Evolutionary conservation across 2,888 invertebrate genomes (phyloP).

Genomic region (Meteorus colon): DNA sequence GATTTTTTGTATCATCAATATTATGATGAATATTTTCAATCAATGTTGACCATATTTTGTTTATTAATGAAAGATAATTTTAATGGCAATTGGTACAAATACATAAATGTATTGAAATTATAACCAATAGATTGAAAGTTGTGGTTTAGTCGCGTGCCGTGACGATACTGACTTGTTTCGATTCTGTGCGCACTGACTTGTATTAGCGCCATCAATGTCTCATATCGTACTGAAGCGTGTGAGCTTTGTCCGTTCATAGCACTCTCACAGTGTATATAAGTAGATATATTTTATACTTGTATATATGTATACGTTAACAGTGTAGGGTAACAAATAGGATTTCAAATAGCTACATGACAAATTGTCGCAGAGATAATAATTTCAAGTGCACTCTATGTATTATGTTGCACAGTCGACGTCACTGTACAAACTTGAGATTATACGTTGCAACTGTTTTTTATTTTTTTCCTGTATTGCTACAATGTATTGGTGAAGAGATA

Average conservation of each 20-base stretch:
- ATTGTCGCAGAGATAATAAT: too few relatives aligned
- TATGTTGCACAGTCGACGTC: too few relatives aligned
- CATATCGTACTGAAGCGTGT: constrained; percentile 3
- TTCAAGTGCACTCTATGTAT: too few relatives aligned
- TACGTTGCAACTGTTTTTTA: too few relatives aligned
- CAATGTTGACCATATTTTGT: background rate
- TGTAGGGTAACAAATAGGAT: background rate
- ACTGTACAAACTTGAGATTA: too few relatives aligned
- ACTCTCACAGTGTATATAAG: constrained; percentile 18
- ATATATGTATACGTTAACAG: background rate
- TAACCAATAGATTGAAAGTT: constrained; percentile 34
- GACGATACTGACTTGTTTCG: constrained; percentile 60
- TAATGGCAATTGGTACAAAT: too few relatives aligned
- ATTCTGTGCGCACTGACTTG: constrained; percentile 23
- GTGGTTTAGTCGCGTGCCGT: constrained; percentile 67
- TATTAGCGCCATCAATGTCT: constrained; percentile 33
- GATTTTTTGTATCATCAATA: too few relatives aligned
- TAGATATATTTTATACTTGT: constrained; percentile 23
- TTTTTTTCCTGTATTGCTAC: too few relatives aligned
- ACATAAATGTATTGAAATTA: background rate
- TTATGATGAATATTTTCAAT: too few relatives aligned
- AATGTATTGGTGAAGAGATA: too few relatives aligned
- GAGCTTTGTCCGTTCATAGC: constrained; percentile 31
- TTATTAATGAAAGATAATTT: background rate
- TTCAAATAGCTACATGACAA: too few relatives aligned